Evolutionary conservation across 2,797 vertebrate genomes (phyloP).

Genomic region (Lindbergichthys nudifrons): DNA sequence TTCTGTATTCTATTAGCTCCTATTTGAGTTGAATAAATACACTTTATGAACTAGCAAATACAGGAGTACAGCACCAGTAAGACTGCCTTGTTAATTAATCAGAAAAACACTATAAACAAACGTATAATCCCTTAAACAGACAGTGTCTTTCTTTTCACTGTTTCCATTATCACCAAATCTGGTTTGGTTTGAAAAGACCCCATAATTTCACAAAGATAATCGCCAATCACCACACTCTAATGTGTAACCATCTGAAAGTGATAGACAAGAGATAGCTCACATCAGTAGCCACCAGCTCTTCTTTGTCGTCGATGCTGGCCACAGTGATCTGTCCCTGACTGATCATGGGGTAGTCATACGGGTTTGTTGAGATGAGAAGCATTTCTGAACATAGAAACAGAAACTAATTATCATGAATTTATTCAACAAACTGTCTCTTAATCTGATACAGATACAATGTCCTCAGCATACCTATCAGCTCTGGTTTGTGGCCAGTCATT

Average conservation of each 20-base stretch:
- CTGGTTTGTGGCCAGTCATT: conserved; percentile 85
- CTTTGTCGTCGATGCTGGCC: conserved; percentile 87
- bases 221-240: no score
- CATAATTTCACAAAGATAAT: no score
- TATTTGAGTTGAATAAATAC: no score
- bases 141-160: no score
- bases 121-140: no score
- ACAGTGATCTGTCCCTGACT: conserved; percentile 89
- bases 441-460: neutral
- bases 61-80: no score
- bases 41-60: no score
- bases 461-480: conserved; percentile 83
- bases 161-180: no score
- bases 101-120: no score
- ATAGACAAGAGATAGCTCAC: conserved; percentile 70
- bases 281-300: conserved; percentile 88
- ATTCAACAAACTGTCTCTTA: neutral
- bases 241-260: rapidly evolving
- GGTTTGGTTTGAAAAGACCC: no score
- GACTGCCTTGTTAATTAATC: no score
- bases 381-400: conserved; percentile 76
- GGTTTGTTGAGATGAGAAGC: conserved; percentile 89
- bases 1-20: no score
- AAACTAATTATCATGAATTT: rapidly evolving
- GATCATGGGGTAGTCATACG: conserved; percentile 87